Base-by-base conservation (phyloP, 2,888 invertebrate genomes). In the Lapara coniferarum region DNA sequence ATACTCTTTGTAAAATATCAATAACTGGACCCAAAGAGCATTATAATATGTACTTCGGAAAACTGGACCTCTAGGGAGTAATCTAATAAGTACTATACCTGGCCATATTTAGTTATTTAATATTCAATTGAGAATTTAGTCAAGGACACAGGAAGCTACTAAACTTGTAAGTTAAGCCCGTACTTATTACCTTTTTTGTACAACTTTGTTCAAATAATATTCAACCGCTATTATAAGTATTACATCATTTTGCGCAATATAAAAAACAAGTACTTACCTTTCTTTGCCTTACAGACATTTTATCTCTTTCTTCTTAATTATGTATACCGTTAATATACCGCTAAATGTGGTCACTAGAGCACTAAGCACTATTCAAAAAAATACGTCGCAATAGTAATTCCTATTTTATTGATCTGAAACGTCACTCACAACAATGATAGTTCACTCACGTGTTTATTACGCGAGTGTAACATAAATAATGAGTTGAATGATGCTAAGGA, bases 271-370 rank as follows among this genome's bases (percentile, higher is more conserved):
- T 70, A 74, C 80, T 80, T 81, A 90, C 89, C 85, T 87, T 90
- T 81, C 90, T 85, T 78, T 87, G 87, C 10, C 90, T 85, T 70
- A 90, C 79, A 74, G 78, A 81, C 89, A 89, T 89, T 74, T 75
- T 85, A 53, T 37, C 30, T 12, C 37, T 16, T 13, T 46, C 19
- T 46, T 46, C 2, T 37, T 37, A 7, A 37, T 37, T 7, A 37
- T 37, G 37, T 7, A 37, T 37, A 37, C 37, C 37, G 37, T 37
- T 37, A 37, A 37, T 37, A 37, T 8, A 37, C 37, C 37, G 8
- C 37, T 37, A 37, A 37, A 37, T 37, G 37, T 6, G 37, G 37
- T 37, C 12, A 66, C 70, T 58, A 70, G 68, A 57, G 49, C 19
- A 69, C 67, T 56, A 59, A 59, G 10, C n/a, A 46, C 44, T 16